phyloP scores from a whole-genome alignment of 2,888 invertebrate species.

The Tineola bisselliella region DNA sequence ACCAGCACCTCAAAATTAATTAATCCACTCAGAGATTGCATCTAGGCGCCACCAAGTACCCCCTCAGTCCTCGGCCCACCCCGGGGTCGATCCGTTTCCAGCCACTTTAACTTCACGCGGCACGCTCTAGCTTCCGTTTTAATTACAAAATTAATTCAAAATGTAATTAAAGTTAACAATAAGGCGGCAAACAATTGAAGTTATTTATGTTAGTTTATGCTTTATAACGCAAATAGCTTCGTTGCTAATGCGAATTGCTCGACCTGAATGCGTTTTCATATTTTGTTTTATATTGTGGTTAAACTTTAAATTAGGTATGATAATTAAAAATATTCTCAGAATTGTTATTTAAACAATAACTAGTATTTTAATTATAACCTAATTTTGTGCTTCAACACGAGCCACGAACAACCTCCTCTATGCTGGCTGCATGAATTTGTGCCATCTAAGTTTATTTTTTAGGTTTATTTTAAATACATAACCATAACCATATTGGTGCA shows the following conservation, averaged over 20 bases:
- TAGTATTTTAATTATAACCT: no score
- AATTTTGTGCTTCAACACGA: no score
- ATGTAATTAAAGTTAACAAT: conserved; percentile 71
- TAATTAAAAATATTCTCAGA: no score
- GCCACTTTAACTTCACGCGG: conserved; percentile 69
- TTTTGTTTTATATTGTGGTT: not conserved
- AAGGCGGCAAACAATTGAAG: conserved; percentile 70
- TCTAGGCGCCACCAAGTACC: conserved; percentile 41
- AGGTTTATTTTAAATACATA: no score
- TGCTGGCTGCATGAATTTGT: no score
- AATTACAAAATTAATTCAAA: conserved; percentile 71
- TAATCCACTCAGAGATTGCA: conserved; percentile 69
- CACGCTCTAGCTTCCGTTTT: conserved; percentile 70
- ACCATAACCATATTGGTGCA: no score
- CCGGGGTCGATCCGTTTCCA: conserved; percentile 61
- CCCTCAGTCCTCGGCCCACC: conserved; percentile 35
- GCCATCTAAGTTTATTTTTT: no score
- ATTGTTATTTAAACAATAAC: no score
- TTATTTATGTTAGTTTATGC: conserved; percentile 70
- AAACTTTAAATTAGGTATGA: not conserved
- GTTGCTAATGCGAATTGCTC: conserved; percentile 43
- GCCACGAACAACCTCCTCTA: no score
- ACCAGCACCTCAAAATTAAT: conserved; percentile 68
- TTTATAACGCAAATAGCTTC: conserved; percentile 47
- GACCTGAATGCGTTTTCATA: conserved; percentile 14